phyloP scores from a whole-genome alignment of 2,888 invertebrate species.

The Clusia tigrina region DNA sequence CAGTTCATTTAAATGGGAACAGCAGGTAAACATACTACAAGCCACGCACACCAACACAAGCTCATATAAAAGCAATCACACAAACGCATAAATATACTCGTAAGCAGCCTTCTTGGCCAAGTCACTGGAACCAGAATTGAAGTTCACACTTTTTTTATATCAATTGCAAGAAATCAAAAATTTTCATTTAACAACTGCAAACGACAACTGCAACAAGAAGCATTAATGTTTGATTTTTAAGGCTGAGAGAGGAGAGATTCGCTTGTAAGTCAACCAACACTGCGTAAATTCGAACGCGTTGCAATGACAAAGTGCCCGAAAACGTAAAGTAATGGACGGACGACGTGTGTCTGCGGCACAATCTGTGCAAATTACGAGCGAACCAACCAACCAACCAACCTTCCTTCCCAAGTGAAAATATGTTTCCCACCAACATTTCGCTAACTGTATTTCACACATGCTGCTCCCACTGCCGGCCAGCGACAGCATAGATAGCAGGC shows the following conservation, averaged over 20 bases:
- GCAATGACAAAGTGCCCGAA: constrained; percentile 4
- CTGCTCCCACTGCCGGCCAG: constrained; percentile 10
- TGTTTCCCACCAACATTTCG: constrained; percentile 32
- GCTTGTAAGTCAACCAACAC: neutral
- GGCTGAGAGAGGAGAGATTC: neutral
- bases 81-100: too few relatives aligned
- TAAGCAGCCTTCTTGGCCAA: neutral
- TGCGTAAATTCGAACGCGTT: neutral
- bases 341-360: neutral
- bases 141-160: constrained; percentile 21
- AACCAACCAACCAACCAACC: too few relatives aligned
- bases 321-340: constrained; percentile 3
- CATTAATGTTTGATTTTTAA: constrained; percentile 22
- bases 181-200: constrained; percentile 26
- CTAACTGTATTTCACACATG: constrained; percentile 43
- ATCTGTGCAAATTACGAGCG: neutral
- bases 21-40: constrained; percentile 21
- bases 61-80: too few relatives aligned
- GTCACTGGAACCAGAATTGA: neutral
- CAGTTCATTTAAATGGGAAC: constrained; percentile 49
- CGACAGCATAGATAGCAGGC: too few relatives aligned
- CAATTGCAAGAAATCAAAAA: constrained; percentile 26
- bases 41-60: constrained; percentile 1
- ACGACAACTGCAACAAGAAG: too few relatives aligned
- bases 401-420: constrained; percentile 23